Evolutionary conservation across 2,797 vertebrate species (phyloP).

Genomic region (Tarsius wallacei): DNA sequence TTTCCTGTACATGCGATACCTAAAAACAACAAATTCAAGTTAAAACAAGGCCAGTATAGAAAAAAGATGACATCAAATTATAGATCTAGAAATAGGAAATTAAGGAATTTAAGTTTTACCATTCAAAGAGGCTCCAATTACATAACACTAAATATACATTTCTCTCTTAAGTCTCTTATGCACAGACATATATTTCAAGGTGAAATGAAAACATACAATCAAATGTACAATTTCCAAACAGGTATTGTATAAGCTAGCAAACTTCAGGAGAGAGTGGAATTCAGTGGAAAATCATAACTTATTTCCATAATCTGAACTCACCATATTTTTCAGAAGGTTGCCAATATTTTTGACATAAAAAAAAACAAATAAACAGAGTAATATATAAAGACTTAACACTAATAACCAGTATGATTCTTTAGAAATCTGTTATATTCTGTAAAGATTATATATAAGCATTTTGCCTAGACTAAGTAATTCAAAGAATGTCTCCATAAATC

Average conservation of each 20-base stretch:
- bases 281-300: neutral
- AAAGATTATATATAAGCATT: neutral
- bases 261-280: neutral
- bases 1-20: slow-evolving; percentile 99
- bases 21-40: slow-evolving; percentile 86
- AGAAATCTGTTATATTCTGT: neutral
- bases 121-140: neutral
- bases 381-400: neutral
- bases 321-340: neutral
- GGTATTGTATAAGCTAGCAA: slow-evolving; percentile 22
- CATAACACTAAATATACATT: neutral
- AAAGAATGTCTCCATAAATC: neutral
- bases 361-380: neutral
- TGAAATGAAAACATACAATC: neutral
- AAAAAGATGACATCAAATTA: neutral
- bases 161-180: neutral
- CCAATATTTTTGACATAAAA: neutral
- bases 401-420: slow-evolving; percentile 3
- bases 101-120: neutral
- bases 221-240: neutral
- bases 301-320: neutral
- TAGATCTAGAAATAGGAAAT: slow-evolving; percentile 13
- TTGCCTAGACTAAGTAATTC: neutral
- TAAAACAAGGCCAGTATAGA: neutral
- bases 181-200: neutral